Base-by-base conservation (phyloP, 2,888 invertebrate genomes). In the Latheticus oryzae region DNA sequence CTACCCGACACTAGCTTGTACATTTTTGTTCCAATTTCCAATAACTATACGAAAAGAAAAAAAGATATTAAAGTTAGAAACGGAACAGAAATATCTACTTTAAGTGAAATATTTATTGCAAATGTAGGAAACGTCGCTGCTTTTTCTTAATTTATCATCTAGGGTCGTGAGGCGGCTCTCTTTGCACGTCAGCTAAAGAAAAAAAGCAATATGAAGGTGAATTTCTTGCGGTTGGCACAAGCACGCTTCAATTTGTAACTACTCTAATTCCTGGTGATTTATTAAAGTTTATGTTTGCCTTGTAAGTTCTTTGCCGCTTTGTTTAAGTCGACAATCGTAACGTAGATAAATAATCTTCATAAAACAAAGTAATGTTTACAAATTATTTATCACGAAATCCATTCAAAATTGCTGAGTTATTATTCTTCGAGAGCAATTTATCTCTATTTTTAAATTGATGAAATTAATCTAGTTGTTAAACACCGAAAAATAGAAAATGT, bases 71-170 rank as follows among this genome's bases (percentile, higher is more conserved):
- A 26, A 24, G 5, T 9, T 21, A 32, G 19, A 32, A 32, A 28
- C n/a, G 17, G 15, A 37, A 56, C 33, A 50, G 48, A 32, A 50
- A 17, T 42, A 15, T 50, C 42, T 5, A 48, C 24, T 48, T 55
- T 48, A 8, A 7, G 15, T 16, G 40, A 50, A 43, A 51, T 17
- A 57, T 51, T 57, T 51, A 17, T 50, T n/a, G 35, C 35, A 47
- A 55, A 55, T 55, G 21, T 48, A 23, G n/a, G 26, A 15, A 43
- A 48, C 15, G 48, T 21, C 21, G 35, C 24, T 11, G 19, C n/a
- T 38, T 38, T 45, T 54, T 47, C 12, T 15, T 45, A 28, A 54
- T 47, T 37, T 54, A 47, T 54, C 54, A 38, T 54, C 28, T 12
- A 16, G 45, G 23, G 15, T 19, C 42, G 12, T 33, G 11, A 23